phyloP scores from a whole-genome alignment of 2,113 vertebrate genomes.

The Coracopsis vasa region DNA sequence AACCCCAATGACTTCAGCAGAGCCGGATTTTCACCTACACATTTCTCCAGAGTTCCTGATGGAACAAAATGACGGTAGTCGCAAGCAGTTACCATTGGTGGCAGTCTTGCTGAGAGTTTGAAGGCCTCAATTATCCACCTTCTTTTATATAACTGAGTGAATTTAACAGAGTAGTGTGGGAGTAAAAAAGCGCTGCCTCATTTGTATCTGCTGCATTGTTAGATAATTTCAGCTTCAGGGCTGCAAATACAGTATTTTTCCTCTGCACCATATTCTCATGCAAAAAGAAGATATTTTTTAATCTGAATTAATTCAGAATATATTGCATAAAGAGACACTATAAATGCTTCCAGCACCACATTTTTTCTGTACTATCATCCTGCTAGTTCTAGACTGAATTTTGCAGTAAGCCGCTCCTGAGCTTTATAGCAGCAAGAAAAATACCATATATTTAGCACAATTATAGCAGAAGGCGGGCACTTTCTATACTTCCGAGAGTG shows the following conservation, averaged over 20 bases:
- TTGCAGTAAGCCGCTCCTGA: neutral
- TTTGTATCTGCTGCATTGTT: slow-evolving; percentile 39
- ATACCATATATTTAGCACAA: neutral
- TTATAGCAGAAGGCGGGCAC: neutral
- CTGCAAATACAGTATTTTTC: neutral
- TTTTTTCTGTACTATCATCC: neutral
- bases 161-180: slow-evolving; percentile 21
- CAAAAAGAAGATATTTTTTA: slow-evolving; percentile 7
- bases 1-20: neutral
- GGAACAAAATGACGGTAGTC: neutral
- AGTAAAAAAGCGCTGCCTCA: slow-evolving; percentile 35
- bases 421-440: neutral
- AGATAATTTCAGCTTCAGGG: slow-evolving; percentile 19
- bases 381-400: neutral
- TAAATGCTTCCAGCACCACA: neutral
- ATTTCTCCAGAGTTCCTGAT: slow-evolving; percentile 4
- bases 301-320: slow-evolving; percentile 25
- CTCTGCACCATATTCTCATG: neutral
- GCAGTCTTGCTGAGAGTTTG: neutral
- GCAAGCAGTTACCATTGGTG: slow-evolving; percentile 1
- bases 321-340: neutral
- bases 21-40: slow-evolving; percentile 3
- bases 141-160: slow-evolving; percentile 51
- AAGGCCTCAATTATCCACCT: slow-evolving; percentile 54
- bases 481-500: neutral